Percentiles rank a stretch among this genome's conserved stretches.
These are phyloP conservation scores for Poecile montanus DNA, from an alignment of 2,797 vertebrate species.

Conservation along the genomic window DNA sequence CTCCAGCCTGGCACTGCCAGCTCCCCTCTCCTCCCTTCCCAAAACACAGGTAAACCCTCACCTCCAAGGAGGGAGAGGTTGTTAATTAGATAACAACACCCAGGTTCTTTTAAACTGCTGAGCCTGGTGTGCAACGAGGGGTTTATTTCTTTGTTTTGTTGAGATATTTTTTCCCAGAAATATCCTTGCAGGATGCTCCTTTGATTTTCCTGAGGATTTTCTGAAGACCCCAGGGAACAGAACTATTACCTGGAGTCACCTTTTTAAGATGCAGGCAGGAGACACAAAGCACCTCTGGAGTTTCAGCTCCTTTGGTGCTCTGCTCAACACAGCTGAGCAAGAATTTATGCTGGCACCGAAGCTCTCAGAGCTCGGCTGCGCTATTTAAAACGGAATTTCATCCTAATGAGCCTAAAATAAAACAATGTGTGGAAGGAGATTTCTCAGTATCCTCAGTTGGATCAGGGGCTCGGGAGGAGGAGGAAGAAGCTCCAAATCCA, in stretches of 20 bases:
- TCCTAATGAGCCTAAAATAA: constrained; percentile 76
- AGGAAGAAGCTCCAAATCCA: constrained; percentile 27
- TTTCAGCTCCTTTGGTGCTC: constrained; percentile 66
- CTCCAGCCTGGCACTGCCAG: background rate
- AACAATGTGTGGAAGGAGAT: constrained; percentile 70
- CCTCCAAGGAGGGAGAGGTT: background rate
- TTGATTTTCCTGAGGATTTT: constrained; percentile 11
- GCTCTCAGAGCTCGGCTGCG: constrained; percentile 66
- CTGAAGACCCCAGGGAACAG: constrained; percentile 1
- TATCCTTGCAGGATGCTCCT: background rate
- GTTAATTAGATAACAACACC: background rate
- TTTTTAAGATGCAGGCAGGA: constrained; percentile 45
- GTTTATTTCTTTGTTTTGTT: background rate
- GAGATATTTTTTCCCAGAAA: background rate
- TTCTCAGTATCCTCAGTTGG: constrained; percentile 64
- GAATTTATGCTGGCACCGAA: constrained; percentile 61
- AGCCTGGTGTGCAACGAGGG: background rate
- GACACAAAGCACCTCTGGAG: constrained; percentile 58
- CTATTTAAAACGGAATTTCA: constrained; percentile 76
- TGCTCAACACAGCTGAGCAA: constrained; percentile 37
- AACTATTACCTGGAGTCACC: constrained; percentile 64
- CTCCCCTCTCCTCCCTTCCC: background rate
- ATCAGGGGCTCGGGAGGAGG: background rate
- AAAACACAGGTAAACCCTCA: background rate
- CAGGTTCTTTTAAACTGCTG: background rate